phyloP scores from a whole-genome alignment of 2,888 invertebrate genomes.

The Tetragonisca angustula region DNA sequence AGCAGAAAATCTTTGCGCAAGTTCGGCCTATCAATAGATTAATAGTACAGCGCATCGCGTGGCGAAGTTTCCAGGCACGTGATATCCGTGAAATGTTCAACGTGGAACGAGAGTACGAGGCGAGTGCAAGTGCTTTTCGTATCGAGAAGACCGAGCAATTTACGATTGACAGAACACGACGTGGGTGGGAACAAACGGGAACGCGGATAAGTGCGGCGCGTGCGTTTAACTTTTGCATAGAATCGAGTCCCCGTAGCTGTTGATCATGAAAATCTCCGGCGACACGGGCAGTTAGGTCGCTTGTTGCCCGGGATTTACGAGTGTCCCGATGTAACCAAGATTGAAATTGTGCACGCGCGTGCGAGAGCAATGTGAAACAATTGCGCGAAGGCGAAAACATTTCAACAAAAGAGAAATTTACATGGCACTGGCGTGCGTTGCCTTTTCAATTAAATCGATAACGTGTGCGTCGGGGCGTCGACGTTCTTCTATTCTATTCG shows the following conservation, averaged over 20 bases:
- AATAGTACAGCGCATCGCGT: constrained; percentile 38
- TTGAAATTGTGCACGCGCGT: not conserved
- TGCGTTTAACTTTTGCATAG: constrained; percentile 16
- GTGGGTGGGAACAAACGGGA: constrained; percentile 16
- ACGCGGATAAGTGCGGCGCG: not conserved
- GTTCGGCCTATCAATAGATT: constrained; percentile 37
- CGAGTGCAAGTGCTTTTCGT: constrained; percentile 22
- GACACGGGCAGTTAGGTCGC: not conserved
- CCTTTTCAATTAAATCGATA: not conserved
- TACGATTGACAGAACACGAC: constrained; percentile 31
- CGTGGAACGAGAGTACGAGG: constrained; percentile 31
- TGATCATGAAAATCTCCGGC: too few relatives aligned
- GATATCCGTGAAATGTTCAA: constrained; percentile 49
- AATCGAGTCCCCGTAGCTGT: not conserved
- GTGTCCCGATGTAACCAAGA: not conserved
- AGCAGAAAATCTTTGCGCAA: constrained; percentile 29
- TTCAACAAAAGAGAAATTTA: not conserved
- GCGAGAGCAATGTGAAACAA: not conserved
- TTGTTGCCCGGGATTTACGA: not conserved
- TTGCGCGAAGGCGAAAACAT: not conserved
- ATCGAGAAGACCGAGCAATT: constrained; percentile 40
- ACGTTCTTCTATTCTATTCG: not conserved
- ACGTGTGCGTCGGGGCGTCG: not conserved
- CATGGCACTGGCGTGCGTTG: not conserved
- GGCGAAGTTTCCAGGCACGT: constrained; percentile 41